Conservation (phyloP, 2,888 invertebrate genomes). For the Nasonovia ribisnigri region DNA sequence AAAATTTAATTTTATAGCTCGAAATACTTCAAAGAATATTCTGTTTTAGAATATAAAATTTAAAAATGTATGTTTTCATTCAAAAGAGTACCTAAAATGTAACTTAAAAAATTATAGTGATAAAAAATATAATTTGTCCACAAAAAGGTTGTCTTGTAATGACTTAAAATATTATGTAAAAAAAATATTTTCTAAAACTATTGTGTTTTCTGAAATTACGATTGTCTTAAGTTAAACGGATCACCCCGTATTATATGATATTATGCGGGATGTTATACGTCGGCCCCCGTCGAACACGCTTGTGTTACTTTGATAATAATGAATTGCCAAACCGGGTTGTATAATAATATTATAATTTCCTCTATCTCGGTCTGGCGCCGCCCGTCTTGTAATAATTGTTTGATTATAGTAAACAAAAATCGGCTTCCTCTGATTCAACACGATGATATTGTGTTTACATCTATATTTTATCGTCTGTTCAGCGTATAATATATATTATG, state of each 20-base stretch:
- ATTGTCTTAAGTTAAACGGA: too few species aligned
- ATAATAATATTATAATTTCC: background rate
- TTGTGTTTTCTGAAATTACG: too few species aligned
- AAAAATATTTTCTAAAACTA: too few species aligned
- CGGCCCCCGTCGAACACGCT: background rate
- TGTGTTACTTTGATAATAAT: background rate
- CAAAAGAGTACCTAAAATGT: too few species aligned
- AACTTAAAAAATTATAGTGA: too few species aligned
- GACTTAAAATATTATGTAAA: too few species aligned
- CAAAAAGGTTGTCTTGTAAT: too few species aligned
- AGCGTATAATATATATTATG: background rate
- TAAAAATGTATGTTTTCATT: too few species aligned
- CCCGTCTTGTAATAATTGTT: background rate
- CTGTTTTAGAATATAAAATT: too few species aligned
- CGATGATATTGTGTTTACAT: background rate
- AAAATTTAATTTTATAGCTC: too few species aligned
- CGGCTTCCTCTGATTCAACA: background rate
- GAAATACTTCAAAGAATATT: too few species aligned
- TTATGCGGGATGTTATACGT: background rate
- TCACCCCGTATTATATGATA: background rate
- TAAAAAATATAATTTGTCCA: too few species aligned
- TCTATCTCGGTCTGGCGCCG: background rate
- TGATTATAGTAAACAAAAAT: background rate
- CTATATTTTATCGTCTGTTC: background rate
- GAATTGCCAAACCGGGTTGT: background rate